Evolutionary conservation across 2,888 invertebrate species (phyloP).

Genomic region (Bimastos eiseni): DNA sequence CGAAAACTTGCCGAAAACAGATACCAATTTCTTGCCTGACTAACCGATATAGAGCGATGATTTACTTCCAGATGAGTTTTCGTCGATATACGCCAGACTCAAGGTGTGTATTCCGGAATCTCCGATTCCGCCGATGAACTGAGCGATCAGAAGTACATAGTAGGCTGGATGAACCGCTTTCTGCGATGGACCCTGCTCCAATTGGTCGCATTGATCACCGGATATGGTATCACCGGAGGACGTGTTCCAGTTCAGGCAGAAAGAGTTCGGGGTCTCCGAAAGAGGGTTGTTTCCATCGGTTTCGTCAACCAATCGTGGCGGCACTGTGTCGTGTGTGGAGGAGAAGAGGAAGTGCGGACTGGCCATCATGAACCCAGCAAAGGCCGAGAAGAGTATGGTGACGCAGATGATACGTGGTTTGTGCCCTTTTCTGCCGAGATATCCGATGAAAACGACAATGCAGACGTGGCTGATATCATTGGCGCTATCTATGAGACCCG

Average conservation of each 20-base stretch:
- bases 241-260: neutral
- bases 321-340: neutral
- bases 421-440: slow-evolving; percentile 39
- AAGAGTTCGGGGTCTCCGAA: neutral
- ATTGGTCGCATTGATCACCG: neutral
- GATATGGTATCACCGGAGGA: neutral
- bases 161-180: slow-evolving; percentile 35
- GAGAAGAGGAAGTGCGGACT: slow-evolving; percentile 40
- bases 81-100: slow-evolving; percentile 52
- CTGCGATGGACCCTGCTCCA: neutral
- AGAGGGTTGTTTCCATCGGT: neutral
- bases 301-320: neutral
- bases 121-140: slow-evolving; percentile 42
- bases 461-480: slow-evolving; percentile 41
- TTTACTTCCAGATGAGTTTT: slow-evolving; percentile 47
- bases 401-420: slow-evolving; percentile 39
- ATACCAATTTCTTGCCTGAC: neutral
- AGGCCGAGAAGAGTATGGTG: slow-evolving; percentile 31
- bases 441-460: slow-evolving; percentile 41
- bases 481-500: slow-evolving; percentile 36
- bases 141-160: slow-evolving; percentile 37
- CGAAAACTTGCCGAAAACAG: too few species aligned
- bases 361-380: slow-evolving; percentile 39
- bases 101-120: slow-evolving; percentile 48
- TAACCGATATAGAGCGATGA: slow-evolving; percentile 51